Evolutionary conservation across 2,113 vertebrate genomes (phyloP).

Genomic region (Hemibagrus wyckioides): DNA sequence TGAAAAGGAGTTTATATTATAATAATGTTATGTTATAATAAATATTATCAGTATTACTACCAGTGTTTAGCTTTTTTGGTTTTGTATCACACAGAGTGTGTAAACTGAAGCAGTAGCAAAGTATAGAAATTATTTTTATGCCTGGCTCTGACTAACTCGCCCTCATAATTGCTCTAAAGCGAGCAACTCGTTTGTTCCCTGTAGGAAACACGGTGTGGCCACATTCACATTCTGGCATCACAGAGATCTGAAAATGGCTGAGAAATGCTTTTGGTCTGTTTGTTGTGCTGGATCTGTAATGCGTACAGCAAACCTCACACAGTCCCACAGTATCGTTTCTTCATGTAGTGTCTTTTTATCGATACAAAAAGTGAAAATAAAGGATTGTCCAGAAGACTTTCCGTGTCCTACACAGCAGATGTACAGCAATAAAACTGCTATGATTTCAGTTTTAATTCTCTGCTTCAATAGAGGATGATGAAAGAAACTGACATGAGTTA

Average conservation of each 20-base stretch:
- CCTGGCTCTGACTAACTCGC: background rate
- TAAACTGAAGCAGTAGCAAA: background rate
- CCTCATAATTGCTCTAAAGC: constrained; percentile 6
- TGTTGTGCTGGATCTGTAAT: background rate
- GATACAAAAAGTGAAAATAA: background rate
- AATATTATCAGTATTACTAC: background rate
- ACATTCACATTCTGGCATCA: constrained; percentile 11
- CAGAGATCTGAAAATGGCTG: constrained; percentile 6
- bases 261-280: background rate
- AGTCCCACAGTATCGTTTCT: background rate
- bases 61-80: background rate
- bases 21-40: background rate
- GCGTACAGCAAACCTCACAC: background rate
- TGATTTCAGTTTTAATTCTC: background rate
- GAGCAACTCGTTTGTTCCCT: constrained; percentile 14
- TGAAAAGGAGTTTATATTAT: background rate
- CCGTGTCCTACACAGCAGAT: background rate
- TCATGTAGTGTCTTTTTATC: background rate
- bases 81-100: background rate
- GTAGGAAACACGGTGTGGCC: constrained; percentile 7
- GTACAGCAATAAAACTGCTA: background rate
- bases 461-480: background rate
- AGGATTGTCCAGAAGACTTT: background rate
- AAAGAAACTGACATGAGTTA: background rate
- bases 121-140: constrained; percentile 8